Conservation (phyloP, 2,113 vertebrate genomes). For the Sitta europaea region DNA sequence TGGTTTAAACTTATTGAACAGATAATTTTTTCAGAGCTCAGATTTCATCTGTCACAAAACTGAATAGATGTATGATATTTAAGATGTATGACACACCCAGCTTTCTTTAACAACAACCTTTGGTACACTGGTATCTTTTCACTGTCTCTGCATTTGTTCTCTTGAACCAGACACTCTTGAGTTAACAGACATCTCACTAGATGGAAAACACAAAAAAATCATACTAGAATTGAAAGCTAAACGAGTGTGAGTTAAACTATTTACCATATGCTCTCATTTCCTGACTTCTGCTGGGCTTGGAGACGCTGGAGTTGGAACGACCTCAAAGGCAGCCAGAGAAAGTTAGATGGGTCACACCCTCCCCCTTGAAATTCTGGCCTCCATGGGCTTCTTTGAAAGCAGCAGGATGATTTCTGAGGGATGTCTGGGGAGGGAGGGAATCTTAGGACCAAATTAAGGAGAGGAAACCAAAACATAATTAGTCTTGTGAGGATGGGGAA, state of each 20-base stretch:
- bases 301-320: background rate
- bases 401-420: background rate
- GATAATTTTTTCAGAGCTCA: background rate
- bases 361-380: background rate
- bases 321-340: slow-evolving; percentile 20
- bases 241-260: slow-evolving; percentile 16
- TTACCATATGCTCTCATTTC: slow-evolving; percentile 62
- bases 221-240: slow-evolving; percentile 12
- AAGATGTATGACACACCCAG: background rate
- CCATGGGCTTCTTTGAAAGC: slow-evolving; percentile 3
- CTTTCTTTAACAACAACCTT: background rate
- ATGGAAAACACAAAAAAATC: background rate
- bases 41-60: background rate
- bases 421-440: background rate
- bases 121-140: background rate
- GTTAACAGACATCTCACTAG: background rate
- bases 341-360: background rate
- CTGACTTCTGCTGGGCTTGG: slow-evolving; percentile 30
- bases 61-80: background rate
- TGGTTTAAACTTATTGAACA: background rate
- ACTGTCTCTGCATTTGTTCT: background rate
- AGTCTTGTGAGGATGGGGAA: background rate
- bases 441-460: background rate
- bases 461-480: background rate
- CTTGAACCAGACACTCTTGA: background rate